A percentile compares a stretch with the other conserved stretches of the same genome.
Conservation (phyloP, 1,140 invertebrate genomes). For the Trypoxylus dichotomus region DNA sequence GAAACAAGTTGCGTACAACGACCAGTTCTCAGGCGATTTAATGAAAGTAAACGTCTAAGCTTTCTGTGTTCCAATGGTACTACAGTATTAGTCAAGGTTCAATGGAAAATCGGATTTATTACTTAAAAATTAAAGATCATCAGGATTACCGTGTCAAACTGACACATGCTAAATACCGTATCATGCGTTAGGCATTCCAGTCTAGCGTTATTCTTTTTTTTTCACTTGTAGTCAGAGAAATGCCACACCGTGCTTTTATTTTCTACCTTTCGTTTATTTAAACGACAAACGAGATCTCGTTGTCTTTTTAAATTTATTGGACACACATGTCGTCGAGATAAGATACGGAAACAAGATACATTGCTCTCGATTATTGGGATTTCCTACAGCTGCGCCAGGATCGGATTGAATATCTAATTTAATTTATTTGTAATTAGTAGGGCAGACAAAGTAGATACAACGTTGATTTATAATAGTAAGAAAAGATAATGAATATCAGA, state of each 20-base stretch:
- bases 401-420: background rate
- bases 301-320: slow-evolving; percentile 21
- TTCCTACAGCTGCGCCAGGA: background rate
- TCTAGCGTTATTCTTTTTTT: background rate
- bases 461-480: too few relatives aligned
- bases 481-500: too few relatives aligned
- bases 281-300: slow-evolving; percentile 1
- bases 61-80: background rate
- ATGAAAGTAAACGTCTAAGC: background rate
- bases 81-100: background rate
- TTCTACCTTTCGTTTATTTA: background rate
- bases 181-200: background rate
- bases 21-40: background rate
- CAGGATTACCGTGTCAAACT: background rate
- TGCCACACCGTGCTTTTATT: background rate
- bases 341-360: slow-evolving; percentile 8
- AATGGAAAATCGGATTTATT: slow-evolving; percentile 1
- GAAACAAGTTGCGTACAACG: background rate
- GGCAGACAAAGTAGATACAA: too few relatives aligned
- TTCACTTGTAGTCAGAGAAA: background rate
- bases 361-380: slow-evolving; percentile 16
- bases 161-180: slow-evolving; percentile 19
- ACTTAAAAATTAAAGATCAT: slow-evolving; percentile 6
- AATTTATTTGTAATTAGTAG: too few relatives aligned
- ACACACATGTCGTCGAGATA: slow-evolving; percentile 9